These are phyloP conservation scores for Odontocerum albicorne DNA, from an alignment of 2,888 invertebrate genomes.

Conservation along the genomic window DNA sequence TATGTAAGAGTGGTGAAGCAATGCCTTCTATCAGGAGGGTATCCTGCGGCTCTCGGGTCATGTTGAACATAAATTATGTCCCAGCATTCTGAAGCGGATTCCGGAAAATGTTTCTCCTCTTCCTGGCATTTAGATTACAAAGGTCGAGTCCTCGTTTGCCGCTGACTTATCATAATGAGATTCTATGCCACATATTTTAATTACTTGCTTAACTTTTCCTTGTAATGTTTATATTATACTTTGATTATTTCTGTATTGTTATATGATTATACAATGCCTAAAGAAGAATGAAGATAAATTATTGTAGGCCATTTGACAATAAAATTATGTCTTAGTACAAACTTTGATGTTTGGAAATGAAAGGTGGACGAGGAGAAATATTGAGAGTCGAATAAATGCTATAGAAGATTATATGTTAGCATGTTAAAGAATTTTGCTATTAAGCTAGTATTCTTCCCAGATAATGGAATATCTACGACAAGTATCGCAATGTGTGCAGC, in stretches of 20 bases:
- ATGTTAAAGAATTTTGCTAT: background rate
- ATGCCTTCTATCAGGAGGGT: no score
- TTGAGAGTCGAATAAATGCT: no score
- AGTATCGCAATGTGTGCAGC: background rate
- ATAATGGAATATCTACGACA: background rate
- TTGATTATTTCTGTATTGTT: no score
- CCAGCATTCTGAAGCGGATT: slow-evolving; percentile 10
- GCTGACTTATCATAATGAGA: background rate
- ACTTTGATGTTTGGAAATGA: no score
- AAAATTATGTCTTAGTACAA: no score
- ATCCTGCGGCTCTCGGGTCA: slow-evolving; percentile 1
- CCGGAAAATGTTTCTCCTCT: slow-evolving; percentile 18
- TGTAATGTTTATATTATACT: background rate
- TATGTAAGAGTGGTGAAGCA: no score
- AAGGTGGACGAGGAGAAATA: no score
- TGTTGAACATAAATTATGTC: slow-evolving; percentile 17
- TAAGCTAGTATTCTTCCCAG: no score
- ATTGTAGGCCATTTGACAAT: no score
- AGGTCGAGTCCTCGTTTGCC: slow-evolving; percentile 13
- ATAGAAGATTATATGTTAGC: no score
- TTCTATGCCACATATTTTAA: background rate
- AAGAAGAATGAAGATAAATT: no score
- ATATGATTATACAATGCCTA: no score
- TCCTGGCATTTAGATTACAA: slow-evolving; percentile 10
- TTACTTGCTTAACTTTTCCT: background rate